Base-by-base conservation (phyloP, 2,797 vertebrate genomes). In the Pyrocephalus nanus region DNA sequence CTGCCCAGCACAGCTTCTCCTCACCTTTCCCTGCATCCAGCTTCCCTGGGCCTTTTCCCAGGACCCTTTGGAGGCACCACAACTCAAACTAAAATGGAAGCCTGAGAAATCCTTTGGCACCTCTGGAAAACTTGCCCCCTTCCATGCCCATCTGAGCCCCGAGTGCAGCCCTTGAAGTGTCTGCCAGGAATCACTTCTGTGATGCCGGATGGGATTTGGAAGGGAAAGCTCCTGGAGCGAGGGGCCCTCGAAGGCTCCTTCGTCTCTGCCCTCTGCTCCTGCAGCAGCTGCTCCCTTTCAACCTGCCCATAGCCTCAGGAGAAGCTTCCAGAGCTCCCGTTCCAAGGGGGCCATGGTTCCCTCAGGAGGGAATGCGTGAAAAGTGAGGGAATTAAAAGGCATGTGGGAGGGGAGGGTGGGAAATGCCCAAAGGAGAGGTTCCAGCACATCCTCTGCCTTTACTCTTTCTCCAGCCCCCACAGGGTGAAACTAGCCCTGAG, bases 41-140 rank as follows among this genome's bases (percentile, higher is more conserved):
- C 25, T 38, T 60, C 25, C 53, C 12, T 3, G 26, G 7, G 34
- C n/a, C 57, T 54, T 43, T 36, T 9, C 69, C 10, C 27, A 0
- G 15, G 16, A 3, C 25, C 17, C 75, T 10, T n/a, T 2, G 0
- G 1, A 43, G 51, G 18, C 47, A 10, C 29, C 25, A 0, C 16
- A 36, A 18, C 58, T 47, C n/a, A 16, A 48, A 8, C 30, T 34
- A 11, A 6, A 29, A 15, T 1, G 8, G 30, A 38, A 79, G 21
- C 1, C 29, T 29, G 64, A 54, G 67, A 18, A 62, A 32, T 25
- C 10, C 16, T 30, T 42, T 20, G 36, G 43, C 36, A 2, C 69
- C 66, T 45, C 3, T 12, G 64, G 65, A 72, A 34, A 47, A 65
- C 14, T 72, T 76, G 16, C 12, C 11, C 45, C 42, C n/a, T 66